Percentiles rank a stretch among this genome's conserved stretches.
Evolutionary conservation across 2,797 vertebrate genomes (phyloP).

Genomic region (Psittacula derbiana): DNA sequence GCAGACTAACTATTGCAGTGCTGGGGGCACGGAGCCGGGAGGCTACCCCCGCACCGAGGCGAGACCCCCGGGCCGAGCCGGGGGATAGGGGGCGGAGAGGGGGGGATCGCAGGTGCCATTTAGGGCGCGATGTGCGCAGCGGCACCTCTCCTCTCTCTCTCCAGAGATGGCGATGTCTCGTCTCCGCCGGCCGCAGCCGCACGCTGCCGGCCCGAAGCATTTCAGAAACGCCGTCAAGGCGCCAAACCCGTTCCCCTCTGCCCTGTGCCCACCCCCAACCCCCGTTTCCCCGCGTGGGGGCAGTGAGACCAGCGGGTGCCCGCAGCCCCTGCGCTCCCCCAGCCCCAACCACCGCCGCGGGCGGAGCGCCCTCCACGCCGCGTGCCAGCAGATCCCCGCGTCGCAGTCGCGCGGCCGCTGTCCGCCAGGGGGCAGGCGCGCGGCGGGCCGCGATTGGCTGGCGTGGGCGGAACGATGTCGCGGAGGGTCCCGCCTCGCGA

Average conservation of each 20-base stretch:
- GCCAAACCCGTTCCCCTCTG: not conserved
- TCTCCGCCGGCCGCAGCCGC: not conserved
- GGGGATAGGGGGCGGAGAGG: not conserved
- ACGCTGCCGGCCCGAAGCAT: not conserved
- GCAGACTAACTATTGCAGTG: not conserved
- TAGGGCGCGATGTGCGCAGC: too few relatives aligned
- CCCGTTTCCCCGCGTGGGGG: not conserved
- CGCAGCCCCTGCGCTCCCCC: not conserved
- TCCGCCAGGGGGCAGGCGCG: not conserved
- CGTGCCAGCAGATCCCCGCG: too few relatives aligned
- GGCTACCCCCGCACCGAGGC: not conserved
- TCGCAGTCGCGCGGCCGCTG: not conserved
- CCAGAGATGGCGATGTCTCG: not conserved
- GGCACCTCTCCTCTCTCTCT: not conserved
- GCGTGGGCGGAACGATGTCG: constrained; percentile 2
- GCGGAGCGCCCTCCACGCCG: not conserved
- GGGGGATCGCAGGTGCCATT: not conserved
- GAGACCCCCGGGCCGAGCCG: not conserved
- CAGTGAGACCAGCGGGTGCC: not conserved
- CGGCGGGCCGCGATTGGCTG: not conserved
- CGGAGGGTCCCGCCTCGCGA: not conserved
- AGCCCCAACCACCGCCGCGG: not conserved
- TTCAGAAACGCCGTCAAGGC: too few relatives aligned
- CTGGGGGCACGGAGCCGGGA: not conserved
- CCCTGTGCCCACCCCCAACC: too few relatives aligned